A percentile compares a stretch with the other conserved stretches of the same genome.
These are phyloP conservation scores for Tetragonula carbonaria DNA, from an alignment of 2,888 invertebrate genomes.

Conservation along the genomic window DNA sequence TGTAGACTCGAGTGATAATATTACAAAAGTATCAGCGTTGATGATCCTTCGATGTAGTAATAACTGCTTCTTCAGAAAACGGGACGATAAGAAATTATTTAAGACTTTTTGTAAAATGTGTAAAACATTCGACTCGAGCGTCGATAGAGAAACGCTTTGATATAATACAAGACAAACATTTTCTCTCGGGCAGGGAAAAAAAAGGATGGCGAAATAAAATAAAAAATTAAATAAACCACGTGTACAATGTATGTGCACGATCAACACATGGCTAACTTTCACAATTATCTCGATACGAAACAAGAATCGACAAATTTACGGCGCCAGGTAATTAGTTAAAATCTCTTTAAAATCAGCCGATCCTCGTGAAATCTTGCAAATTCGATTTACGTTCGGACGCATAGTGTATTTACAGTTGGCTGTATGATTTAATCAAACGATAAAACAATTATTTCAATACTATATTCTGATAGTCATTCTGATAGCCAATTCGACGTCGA, in stretches of 20 bases:
- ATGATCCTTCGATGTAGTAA: background rate
- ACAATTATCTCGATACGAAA: constrained; percentile 4
- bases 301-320: background rate
- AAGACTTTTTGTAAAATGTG: too few relatives aligned
- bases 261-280: background rate
- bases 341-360: background rate
- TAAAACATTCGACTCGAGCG: background rate
- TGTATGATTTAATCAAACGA: background rate
- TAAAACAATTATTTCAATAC: too few relatives aligned
- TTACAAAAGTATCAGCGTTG: background rate
- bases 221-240: background rate
- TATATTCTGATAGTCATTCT: background rate
- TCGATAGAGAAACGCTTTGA: background rate
- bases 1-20: background rate
- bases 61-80: background rate
- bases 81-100: background rate
- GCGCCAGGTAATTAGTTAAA: background rate
- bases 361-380: constrained; percentile 5
- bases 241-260: background rate
- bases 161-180: background rate
- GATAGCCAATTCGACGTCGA: background rate
- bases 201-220: background rate
- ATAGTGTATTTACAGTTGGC: background rate
- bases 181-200: background rate
- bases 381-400: constrained; percentile 25